Base-by-base conservation (phyloP, 2,888 invertebrate genomes). In the Hymenopus coronatus region DNA sequence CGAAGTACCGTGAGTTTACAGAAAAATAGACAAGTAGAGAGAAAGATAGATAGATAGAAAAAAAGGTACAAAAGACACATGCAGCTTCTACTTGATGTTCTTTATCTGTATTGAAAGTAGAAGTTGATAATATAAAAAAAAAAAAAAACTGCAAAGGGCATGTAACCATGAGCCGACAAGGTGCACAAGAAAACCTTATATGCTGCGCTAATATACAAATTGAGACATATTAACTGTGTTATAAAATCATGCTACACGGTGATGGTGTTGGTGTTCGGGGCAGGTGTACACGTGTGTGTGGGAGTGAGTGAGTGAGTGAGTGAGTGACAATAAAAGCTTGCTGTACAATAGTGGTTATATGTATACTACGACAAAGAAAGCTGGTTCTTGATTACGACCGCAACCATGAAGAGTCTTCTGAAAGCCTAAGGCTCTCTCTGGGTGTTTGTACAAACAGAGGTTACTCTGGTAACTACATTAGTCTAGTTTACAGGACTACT, bases 21-120 rank as follows among this genome's bases (percentile, higher is more conserved):
- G 40, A 7, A 88, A 70, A 82, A 88, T 25, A 85, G 89, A 70
- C 30, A 89, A 88, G 82, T 83, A 84, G 84, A 88, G 87, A 89
- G 82, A 89, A 82, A 84, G 89, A 84, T 9, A 81, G 89, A 28
- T 46, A 83, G 87, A 83, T 28, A 15, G 54, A 88, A 46, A 85
- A 28, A 70, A 83, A 82, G 81, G n/a, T 20, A 46, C 70, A 33
- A 88, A 70, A 70, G 54, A 70, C 20, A 70, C 54, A 70, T 70
- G 54, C 54, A 70, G 54, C 54, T 28, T 85, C 33, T 28, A 85
- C 85, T 85, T 70, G 40, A 40, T 40, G 27, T 54, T 25, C 28
- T 33, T 27, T 85, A 33, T 33, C 12, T 28, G 28, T 27, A 40
- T 7, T 33, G 3, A 85, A 85, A 40, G 54, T 85, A 46, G 85